Conservation (phyloP, 2,113 vertebrate genomes). For the Erinaceus europaeus region DNA sequence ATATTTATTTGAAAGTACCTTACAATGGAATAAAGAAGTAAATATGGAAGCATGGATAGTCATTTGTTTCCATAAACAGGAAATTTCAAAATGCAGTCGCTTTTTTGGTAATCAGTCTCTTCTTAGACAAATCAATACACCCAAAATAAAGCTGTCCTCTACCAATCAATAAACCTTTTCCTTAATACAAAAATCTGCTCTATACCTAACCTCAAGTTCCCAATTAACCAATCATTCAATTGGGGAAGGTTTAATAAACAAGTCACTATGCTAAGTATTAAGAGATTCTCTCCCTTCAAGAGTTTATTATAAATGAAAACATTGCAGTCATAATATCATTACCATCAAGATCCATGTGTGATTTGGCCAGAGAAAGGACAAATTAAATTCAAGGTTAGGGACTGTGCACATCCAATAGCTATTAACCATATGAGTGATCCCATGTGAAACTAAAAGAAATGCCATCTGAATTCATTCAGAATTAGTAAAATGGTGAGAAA, state of each 20-base stretch:
- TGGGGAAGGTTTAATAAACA: neutral
- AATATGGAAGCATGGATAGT: neutral
- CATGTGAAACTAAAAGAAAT: neutral
- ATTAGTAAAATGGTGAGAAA: neutral
- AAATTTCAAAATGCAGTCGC: slow-evolving; percentile 3
- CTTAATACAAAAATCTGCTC: slow-evolving; percentile 6
- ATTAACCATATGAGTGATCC: neutral
- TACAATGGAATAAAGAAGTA: neutral
- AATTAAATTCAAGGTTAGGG: no score
- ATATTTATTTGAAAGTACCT: no score
- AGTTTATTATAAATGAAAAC: neutral
- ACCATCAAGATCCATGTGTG: neutral
- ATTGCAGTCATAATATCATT: neutral
- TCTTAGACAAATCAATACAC: slow-evolving; percentile 38
- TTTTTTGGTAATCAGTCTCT: slow-evolving; percentile 38
- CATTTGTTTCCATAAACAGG: slow-evolving; percentile 1
- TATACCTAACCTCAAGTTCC: slow-evolving; percentile 22
- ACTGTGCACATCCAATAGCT: neutral
- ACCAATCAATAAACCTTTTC: slow-evolving; percentile 34
- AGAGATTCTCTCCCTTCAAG: neutral
- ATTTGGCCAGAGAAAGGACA: neutral
- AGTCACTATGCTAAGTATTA: neutral
- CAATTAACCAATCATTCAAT: slow-evolving; percentile 28
- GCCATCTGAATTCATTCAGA: neutral
- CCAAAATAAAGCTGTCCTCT: slow-evolving; percentile 30